Evolutionary conservation across 2,888 invertebrate genomes (phyloP), one percentile per base, ranked within the genome.

Genomic region (Baronia brevicornis): DNA sequence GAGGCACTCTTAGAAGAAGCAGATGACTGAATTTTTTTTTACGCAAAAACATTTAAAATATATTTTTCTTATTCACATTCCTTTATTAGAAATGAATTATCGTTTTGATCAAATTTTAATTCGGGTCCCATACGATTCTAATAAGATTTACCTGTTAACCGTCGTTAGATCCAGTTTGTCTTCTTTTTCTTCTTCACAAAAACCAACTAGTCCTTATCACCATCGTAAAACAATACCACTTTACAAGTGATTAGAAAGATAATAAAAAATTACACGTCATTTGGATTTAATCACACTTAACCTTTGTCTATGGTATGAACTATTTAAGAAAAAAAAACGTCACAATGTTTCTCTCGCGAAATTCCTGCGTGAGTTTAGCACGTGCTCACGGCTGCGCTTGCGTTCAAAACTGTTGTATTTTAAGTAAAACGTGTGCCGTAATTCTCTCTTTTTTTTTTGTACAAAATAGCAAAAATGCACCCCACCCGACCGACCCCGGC

Each of bases 381-480:
- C 78, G 77, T 78, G 80, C 56, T 55, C 22, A 39, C 60, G 49
- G 48, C 37, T 78, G 82, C 82, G 75, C 71, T 65, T 66, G 72
- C 75, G 75, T 58, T 56, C 50, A 61, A 74, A 75, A 79, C 77
- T 78, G 65, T 49, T 50, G 51, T 71, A 74, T 82, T 84, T 82
- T 80, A 71, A 55, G 79, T 80, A 80, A 82, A 82, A 78, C 68
- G 66, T 55, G 65, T 72, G 68, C 56, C 46, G 41, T 49, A 49
- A 50, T 49, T 59, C 50, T 14, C 14, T 32, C 5, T 26, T 66
- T 68, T 70, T 77, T 73, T 78, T 82, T 73, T 70, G 63, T 64
- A 60, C 68, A 71, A 84, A 80, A 80, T 72, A 71, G 70, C 79
- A 75, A 82, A 79, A 79, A 67, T 68, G 40, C 54, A 59, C 73